Evolutionary conservation across 2,113 vertebrate species (phyloP).

Genomic region (Perca schrenkii): DNA sequence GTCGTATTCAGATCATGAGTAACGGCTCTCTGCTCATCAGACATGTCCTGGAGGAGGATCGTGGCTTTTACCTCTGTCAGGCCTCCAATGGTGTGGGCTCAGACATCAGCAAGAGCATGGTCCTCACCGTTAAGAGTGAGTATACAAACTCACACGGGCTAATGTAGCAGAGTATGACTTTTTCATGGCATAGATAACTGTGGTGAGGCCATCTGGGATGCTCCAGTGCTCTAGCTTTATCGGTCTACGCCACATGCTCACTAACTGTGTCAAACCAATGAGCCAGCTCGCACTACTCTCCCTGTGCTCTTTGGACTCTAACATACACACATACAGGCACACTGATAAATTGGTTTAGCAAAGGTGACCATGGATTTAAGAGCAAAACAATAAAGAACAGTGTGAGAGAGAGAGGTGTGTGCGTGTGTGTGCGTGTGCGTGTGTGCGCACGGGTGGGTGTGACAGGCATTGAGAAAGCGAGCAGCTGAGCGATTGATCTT

Average conservation of each 20-base stretch:
- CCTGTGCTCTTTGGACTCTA: slow-evolving; percentile 11
- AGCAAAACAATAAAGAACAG: slow-evolving; percentile 31
- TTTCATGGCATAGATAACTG: slow-evolving; percentile 19
- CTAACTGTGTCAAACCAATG: slow-evolving; percentile 58
- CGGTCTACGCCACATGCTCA: slow-evolving; percentile 35
- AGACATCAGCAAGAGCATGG: slow-evolving; percentile 99
- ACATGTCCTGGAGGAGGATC: slow-evolving; percentile 97
- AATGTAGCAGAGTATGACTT: slow-evolving; percentile 13
- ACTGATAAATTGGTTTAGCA: slow-evolving; percentile 36
- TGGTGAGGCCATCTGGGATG: slow-evolving; percentile 36
- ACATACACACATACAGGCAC: slow-evolving; percentile 16
- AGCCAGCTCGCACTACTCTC: slow-evolving; percentile 46
- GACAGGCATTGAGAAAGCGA: slow-evolving; percentile 49
- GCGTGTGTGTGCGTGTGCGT: neutral
- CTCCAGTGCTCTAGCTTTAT: slow-evolving; percentile 47
- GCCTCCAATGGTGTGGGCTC: slow-evolving; percentile 98
- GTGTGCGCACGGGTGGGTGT: slow-evolving; percentile 16
- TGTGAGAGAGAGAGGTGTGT: neutral
- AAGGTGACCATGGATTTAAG: slow-evolving; percentile 55
- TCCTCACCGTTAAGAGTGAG: slow-evolving; percentile 98
- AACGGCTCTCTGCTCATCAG: slow-evolving; percentile 97
- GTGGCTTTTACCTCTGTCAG: slow-evolving; percentile 98
- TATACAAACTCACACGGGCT: slow-evolving; percentile 47
- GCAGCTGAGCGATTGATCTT: slow-evolving; percentile 73
- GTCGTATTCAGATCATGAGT: slow-evolving; percentile 96